phyloP scores from a whole-genome alignment of 2,797 vertebrate genomes.

The Capromys pilorides region DNA sequence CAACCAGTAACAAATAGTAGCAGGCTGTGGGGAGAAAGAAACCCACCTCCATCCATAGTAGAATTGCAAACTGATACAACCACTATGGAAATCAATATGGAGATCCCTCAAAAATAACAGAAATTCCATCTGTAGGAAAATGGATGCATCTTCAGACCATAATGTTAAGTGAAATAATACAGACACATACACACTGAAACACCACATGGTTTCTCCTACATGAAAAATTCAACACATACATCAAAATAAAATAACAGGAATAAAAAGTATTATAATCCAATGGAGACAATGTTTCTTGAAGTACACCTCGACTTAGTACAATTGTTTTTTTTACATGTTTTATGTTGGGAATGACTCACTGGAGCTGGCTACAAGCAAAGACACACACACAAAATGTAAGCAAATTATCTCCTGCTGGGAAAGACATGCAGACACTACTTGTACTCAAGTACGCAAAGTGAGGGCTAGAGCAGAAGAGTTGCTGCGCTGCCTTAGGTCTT shows the following conservation, averaged over 20 bases:
- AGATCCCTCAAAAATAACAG: not conserved
- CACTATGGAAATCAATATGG: not conserved
- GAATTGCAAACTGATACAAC: not conserved
- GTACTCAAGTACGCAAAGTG: no score
- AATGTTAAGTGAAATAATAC: not conserved
- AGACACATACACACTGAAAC: not conserved
- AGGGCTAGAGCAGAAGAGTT: no score
- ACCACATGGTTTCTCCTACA: not conserved
- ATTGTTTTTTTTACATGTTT: not conserved
- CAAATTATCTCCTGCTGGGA: no score
- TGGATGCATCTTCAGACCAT: not conserved
- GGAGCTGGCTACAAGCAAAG: no score
- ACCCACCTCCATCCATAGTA: not conserved
- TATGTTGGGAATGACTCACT: not conserved
- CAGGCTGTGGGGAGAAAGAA: not conserved
- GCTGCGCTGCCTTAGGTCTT: no score
- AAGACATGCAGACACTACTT: no score
- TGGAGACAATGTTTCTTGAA: not conserved
- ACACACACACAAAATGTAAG: no score
- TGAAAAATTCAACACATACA: not conserved
- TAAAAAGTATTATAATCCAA: not conserved
- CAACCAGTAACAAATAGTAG: not conserved
- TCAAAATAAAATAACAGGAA: not conserved
- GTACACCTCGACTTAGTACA: not conserved
- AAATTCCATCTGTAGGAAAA: not conserved